phyloP scores from a whole-genome alignment of 2,797 vertebrate species.

The Erithacus rubecula region DNA sequence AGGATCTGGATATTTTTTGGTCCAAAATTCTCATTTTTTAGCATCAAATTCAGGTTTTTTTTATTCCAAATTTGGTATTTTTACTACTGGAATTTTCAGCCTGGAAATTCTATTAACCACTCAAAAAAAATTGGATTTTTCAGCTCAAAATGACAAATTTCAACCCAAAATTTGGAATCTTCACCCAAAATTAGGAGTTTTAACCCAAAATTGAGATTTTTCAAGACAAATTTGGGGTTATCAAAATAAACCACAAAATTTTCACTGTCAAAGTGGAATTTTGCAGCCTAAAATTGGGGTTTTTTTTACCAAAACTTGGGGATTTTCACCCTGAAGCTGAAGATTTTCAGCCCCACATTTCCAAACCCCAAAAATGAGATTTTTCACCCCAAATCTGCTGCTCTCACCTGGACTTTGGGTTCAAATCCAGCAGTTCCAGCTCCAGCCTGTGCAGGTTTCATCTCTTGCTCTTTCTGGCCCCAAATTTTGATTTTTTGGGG shows the following conservation, averaged over 20 bases:
- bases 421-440: neutral
- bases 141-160: neutral
- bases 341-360: neutral
- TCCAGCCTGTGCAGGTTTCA: neutral
- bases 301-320: too few relatives aligned
- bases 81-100: too few relatives aligned
- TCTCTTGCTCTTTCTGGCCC: rapidly evolving
- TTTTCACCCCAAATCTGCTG: neutral
- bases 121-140: too few relatives aligned
- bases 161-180: neutral
- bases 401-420: neutral
- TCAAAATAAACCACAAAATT: neutral
- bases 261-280: too few relatives aligned
- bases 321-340: too few relatives aligned
- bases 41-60: too few relatives aligned
- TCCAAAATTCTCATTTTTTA: neutral
- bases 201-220: too few relatives aligned
- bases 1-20: too few relatives aligned
- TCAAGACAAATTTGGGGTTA: neutral
- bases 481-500: neutral
- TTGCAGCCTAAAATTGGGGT: too few relatives aligned
- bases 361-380: too few relatives aligned
- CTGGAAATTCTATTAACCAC: too few relatives aligned
- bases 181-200: too few relatives aligned
- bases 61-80: neutral